Percentiles rank a stretch among this genome's conserved stretches.
These are phyloP conservation scores for Apotomis capreana DNA, from an alignment of 2,888 invertebrate genomes.

Conservation along the genomic window DNA sequence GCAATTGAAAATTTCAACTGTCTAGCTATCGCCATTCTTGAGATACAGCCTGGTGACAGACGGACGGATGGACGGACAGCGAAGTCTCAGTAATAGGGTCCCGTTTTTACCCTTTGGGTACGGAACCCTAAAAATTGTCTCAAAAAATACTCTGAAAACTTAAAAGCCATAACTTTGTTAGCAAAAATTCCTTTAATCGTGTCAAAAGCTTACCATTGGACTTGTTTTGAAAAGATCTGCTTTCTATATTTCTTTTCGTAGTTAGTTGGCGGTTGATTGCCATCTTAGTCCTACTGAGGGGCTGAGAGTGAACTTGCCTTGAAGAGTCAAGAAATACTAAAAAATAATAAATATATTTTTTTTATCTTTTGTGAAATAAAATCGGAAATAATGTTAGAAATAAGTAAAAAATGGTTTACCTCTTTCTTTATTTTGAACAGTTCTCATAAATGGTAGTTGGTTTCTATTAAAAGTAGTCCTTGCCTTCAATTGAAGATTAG, in stretches of 20 bases:
- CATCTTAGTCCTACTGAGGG: slow-evolving; percentile 49
- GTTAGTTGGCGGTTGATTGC: slow-evolving; percentile 53
- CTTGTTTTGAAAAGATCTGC: slow-evolving; percentile 59
- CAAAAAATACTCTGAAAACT: no score
- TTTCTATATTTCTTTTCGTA: slow-evolving; percentile 59
- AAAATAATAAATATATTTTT: slow-evolving; percentile 36
- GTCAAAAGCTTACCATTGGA: slow-evolving; percentile 52
- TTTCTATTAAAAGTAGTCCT: slow-evolving; percentile 52
- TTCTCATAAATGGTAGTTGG: slow-evolving; percentile 55
- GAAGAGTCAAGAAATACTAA: slow-evolving; percentile 73
- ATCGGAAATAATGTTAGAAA: no score
- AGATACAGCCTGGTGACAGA: no score
- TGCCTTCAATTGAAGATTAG: slow-evolving; percentile 49
- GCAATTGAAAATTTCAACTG: no score
- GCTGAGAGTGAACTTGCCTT: slow-evolving; percentile 75
- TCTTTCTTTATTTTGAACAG: slow-evolving; percentile 58
- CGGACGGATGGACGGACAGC: no score
- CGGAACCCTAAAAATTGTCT: no score
- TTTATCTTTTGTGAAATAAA: no score
- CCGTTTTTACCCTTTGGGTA: no score
- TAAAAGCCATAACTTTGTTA: no score
- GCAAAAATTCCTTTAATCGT: no score
- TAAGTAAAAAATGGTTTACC: slow-evolving; percentile 51
- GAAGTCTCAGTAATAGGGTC: no score
- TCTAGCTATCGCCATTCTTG: no score